Base-by-base conservation (phyloP, 2,113 vertebrate species). In the Ceyx melanurus region DNA sequence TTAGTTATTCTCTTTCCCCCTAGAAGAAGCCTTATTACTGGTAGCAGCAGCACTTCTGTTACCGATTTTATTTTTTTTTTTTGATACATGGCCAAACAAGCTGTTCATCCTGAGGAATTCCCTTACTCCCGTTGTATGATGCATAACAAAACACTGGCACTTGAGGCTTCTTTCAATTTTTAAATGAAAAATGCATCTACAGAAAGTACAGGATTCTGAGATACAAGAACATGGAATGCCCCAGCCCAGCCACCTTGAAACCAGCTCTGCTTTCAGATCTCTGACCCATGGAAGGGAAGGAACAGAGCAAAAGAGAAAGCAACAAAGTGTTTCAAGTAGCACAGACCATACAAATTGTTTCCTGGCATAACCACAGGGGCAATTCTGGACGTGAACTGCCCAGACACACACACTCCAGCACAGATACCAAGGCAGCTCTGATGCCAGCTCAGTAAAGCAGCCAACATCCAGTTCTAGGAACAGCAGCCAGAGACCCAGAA, bases 141-240 rank as follows among this genome's bases (percentile, higher is more conserved):
- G 89, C 81, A 53, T 56, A 90, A 82, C 83, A 89, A 89, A 93
- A 65, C 65, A 54, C 46, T n/a, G 54, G 51, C 50, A 88, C 45
- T 2, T 29, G 40, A 89, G 60, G 57, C 15, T 66, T 61, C 64
- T 26, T 2, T 17, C 11, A 51, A 80, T 80, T 82, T 54, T 43
- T 17, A 54, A 43, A 62, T 28, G 15, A 80, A 88, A 74, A 74
- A 77, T 4, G 6, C 5, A 58, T 6, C 75, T 53, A 67, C 10
- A 46, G 43, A 72, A 58, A 82, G 37, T 1, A 18, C 3, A 11
- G 54, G 3, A 25, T 28, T 29, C 35, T 40, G 42, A 86, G 62
- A 87, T 0, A 42, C 10, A 75, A 89, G n/a, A 8, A 13, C 78
- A 29, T 9, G 15, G 37, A 86, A 54, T 31, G 9, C 50, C 57